Percentiles rank a stretch among this genome's conserved stretches.
Conservation (phyloP, 2,797 vertebrate genomes). For the Anguilla marmorata region DNA sequence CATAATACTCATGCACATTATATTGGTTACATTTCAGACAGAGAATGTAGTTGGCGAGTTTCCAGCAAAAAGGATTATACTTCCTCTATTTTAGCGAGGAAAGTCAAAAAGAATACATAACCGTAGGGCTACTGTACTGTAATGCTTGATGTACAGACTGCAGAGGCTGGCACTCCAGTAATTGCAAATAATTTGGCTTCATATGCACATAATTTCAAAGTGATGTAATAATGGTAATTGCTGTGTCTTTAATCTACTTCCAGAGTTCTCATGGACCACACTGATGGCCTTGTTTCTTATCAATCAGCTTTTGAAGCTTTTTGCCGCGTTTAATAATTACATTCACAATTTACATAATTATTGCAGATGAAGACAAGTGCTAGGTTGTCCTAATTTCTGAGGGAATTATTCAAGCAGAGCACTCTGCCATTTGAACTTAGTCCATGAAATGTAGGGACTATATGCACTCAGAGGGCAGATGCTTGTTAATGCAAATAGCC, state of each 20-base stretch:
- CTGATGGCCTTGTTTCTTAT: constrained; percentile 3
- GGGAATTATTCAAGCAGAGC: neutral
- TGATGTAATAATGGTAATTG: neutral
- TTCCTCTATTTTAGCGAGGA: neutral
- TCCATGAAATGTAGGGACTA: no score
- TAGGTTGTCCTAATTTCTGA: neutral
- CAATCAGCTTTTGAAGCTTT: constrained; percentile 1
- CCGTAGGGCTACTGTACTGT: neutral
- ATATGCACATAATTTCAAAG: neutral
- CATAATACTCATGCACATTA: neutral
- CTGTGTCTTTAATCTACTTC: constrained; percentile 12
- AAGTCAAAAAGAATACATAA: neutral
- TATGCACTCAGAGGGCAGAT: no score
- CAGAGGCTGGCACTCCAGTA: neutral
- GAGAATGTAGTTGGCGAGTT: neutral
- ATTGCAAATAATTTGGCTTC: neutral
- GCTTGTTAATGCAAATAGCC: no score
- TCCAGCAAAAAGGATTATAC: neutral
- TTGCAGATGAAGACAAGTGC: neutral
- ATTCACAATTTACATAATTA: neutral
- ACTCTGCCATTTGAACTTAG: neutral
- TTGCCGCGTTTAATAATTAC: constrained; percentile 6
- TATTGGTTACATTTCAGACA: neutral
- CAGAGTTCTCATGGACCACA: neutral
- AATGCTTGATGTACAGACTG: neutral